These are phyloP conservation scores for Petrocephalus schoutedeni DNA, from an alignment of 2,797 vertebrate genomes.

Conservation along the genomic window DNA sequence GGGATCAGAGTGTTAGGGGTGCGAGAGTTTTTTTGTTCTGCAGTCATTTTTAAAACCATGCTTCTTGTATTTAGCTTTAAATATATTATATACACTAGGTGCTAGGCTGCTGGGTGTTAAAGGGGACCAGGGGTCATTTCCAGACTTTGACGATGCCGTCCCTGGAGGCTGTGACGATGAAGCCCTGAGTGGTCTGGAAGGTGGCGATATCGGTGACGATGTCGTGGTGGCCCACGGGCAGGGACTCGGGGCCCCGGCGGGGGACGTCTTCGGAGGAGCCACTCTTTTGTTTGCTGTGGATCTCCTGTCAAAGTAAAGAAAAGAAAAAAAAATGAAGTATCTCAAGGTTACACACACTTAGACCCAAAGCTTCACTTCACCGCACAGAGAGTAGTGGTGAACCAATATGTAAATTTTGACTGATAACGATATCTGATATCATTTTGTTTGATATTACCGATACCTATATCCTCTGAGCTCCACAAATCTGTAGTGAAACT, in stretches of 20 bases:
- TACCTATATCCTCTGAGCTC: neutral
- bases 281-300: constrained; percentile 92
- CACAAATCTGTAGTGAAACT: neutral
- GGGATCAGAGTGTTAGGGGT: neutral
- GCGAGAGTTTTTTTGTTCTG: neutral
- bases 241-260: constrained; percentile 83
- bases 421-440: neutral
- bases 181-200: constrained; percentile 96
- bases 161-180: constrained; percentile 92
- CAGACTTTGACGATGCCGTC: constrained; percentile 98
- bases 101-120: constrained; percentile 8
- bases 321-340: neutral
- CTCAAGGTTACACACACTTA: neutral
- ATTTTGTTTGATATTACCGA: neutral
- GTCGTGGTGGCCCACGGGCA: constrained; percentile 93
- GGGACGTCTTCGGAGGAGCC: constrained; percentile 82
- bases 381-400: neutral
- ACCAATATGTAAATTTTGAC: neutral
- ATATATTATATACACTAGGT: constrained; percentile 30
- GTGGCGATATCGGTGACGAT: constrained; percentile 95
- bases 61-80: constrained; percentile 33
- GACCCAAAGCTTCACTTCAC: neutral
- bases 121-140: constrained; percentile 65
- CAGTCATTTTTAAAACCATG: neutral
- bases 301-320: constrained; percentile 67